Base-by-base conservation (phyloP, 2,888 invertebrate species). In the Leptopilina syphax region DNA sequence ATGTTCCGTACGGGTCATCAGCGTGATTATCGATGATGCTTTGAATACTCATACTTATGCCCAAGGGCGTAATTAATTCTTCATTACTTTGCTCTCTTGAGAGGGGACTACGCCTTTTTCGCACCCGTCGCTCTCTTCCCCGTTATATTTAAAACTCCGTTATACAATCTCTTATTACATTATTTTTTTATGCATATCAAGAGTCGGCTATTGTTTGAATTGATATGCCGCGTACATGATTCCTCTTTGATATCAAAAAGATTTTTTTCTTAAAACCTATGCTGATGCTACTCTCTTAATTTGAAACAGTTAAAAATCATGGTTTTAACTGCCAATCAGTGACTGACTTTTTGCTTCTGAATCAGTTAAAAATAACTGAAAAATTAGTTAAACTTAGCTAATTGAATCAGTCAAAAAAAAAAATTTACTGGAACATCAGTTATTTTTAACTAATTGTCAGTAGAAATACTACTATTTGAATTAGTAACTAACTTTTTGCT, bases 121-220 rank as follows among this genome's bases (percentile, higher is more conserved):
- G 73, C 73, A 73, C 73, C 57, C 57, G 73, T 50, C 50, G 73
- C 73, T 73, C 57, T 27, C 34, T 34, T 34, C 34, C 57, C 73
- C 57, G 54, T 73, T 73, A 73, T 73, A 50, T 50, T 57, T 73
- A 57, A 73, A 57, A 73, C 34, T 73, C 73, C 34, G 54, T 73
- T 73, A 73, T 57, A 73, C 54, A 34, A 73, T 73, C 57, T 73
- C 73, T 34, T 57, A 54, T 4, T 57, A 34, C 27, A 10, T 50
- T 50, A 10, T 57, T 34, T 54, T 73, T 73, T 73, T 73, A 57
- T 73, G 57, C 57, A 73, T 73, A 73, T 57, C 34, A 73, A 44
- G 50, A 73, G 57, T 13, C 27, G 34, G n/a, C 27, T 73, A 73
- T 73, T 73, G 34, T 73, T 73, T 73, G 57, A 13, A 54, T 10